These are phyloP conservation scores for Gulo gulo DNA, from an alignment of 2,113 vertebrate species.

Conservation along the genomic window DNA sequence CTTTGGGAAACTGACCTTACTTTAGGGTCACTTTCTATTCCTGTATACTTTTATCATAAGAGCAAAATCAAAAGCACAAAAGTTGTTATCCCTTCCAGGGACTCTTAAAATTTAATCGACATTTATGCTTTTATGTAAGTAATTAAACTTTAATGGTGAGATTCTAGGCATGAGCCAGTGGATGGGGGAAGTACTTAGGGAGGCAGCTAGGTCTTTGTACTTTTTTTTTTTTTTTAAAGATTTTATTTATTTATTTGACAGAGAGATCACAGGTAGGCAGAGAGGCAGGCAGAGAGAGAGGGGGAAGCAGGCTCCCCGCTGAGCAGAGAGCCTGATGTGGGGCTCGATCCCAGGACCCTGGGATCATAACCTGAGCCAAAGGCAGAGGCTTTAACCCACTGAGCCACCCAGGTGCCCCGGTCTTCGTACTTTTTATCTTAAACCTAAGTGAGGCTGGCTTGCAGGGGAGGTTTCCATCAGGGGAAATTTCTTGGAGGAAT, in stretches of 20 bases:
- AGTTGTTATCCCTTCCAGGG: conserved; percentile 3
- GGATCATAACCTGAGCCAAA: no score
- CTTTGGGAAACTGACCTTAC: background rate
- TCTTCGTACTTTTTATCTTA: background rate
- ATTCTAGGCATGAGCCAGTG: background rate
- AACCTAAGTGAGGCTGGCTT: background rate
- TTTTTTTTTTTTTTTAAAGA: no score
- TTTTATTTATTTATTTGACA: no score
- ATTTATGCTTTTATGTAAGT: conserved; percentile 28
- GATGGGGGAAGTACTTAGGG: background rate
- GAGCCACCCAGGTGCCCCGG: no score
- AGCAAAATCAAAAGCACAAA: conserved; percentile 44
- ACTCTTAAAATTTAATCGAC: conserved; percentile 42
- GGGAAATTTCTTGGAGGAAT: background rate
- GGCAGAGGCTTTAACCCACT: no score
- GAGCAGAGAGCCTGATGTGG: no score
- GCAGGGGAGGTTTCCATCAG: background rate
- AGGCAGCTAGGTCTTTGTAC: background rate
- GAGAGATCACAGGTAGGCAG: no score
- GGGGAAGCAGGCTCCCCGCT: no score
- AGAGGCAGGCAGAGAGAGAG: no score
- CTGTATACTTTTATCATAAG: background rate
- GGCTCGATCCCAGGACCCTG: no score
- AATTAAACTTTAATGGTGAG: background rate
- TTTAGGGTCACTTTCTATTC: background rate